Conservation (phyloP, 2,888 invertebrate genomes). For the Cylindroiulus punctatus region DNA sequence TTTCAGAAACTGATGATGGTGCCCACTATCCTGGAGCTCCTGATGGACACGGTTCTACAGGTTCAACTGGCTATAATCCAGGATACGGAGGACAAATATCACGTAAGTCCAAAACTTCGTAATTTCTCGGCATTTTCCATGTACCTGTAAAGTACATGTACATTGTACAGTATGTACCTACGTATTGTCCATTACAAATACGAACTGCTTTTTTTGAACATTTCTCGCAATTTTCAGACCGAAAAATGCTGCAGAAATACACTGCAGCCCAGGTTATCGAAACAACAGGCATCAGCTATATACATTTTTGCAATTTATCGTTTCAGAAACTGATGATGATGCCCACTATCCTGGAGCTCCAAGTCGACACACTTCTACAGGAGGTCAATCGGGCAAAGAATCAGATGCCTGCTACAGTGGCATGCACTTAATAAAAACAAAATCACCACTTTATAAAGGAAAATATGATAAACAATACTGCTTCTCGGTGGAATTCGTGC, state of each 20-base stretch:
- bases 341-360: background rate
- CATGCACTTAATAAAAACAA: conserved; percentile 3
- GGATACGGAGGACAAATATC: too few species aligned
- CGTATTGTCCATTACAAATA: too few species aligned
- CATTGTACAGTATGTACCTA: too few species aligned
- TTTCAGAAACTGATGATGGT: background rate
- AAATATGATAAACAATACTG: conserved; percentile 6
- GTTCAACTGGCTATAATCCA: too few species aligned
- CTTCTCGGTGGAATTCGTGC: background rate
- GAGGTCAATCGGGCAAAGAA: background rate
- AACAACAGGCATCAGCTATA: background rate
- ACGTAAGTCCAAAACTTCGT: too few species aligned
- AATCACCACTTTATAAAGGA: background rate
- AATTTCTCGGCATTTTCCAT: too few species aligned
- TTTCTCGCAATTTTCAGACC: too few species aligned
- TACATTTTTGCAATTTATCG: background rate
- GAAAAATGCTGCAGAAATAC: too few species aligned
- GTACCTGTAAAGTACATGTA: too few species aligned
- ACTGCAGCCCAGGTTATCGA: too few species aligned
- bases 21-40: background rate
- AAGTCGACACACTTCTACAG: background rate
- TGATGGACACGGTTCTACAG: background rate
- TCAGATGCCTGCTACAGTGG: background rate
- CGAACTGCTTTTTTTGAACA: too few species aligned
- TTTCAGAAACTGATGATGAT: background rate